A percentile compares a stretch with the other conserved stretches of the same genome.
Evolutionary conservation across 2,113 vertebrate genomes (phyloP).

Genomic region (Ciconia boyciana): DNA sequence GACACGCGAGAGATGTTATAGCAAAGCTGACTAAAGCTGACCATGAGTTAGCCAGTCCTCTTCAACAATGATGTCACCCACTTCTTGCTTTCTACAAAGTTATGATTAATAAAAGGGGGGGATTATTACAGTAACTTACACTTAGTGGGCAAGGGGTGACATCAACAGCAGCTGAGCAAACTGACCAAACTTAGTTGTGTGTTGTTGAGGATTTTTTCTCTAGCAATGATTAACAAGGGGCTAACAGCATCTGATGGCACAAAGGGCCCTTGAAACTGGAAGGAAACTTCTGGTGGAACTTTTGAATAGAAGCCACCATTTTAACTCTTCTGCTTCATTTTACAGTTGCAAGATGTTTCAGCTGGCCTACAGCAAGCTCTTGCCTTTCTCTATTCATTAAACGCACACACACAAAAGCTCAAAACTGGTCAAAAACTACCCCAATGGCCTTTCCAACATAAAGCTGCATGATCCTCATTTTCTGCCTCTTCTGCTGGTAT

Average conservation of each 20-base stretch:
- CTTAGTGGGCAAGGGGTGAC: conserved; percentile 72
- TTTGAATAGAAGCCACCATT: conserved; percentile 38
- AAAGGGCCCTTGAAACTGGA: conserved; percentile 66
- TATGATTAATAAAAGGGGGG: conserved; percentile 77
- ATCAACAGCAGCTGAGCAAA: conserved; percentile 82
- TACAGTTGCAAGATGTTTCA: not conserved
- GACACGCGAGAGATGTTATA: conserved; percentile 68
- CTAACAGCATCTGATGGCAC: conserved; percentile 66
- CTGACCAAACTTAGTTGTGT: conserved; percentile 67
- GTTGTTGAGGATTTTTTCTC: conserved; percentile 33
- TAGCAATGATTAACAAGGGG: conserved; percentile 70
- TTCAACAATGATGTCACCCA: conserved; percentile 71
- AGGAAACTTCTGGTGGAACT: conserved; percentile 28
- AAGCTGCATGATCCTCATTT: not conserved
- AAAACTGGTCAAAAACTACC: not conserved
- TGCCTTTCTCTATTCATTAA: not conserved
- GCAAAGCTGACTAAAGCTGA: conserved; percentile 74
- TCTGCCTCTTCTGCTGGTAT: not conserved
- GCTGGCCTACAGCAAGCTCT: not conserved
- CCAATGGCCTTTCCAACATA: not conserved
- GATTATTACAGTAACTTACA: conserved; percentile 79
- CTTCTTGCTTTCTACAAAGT: conserved; percentile 72
- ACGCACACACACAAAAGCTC: not conserved
- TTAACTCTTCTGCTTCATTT: conserved; percentile 46
- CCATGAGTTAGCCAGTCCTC: conserved; percentile 68